Conservation (phyloP, 2,888 invertebrate genomes). For the Aphidius colemani region DNA sequence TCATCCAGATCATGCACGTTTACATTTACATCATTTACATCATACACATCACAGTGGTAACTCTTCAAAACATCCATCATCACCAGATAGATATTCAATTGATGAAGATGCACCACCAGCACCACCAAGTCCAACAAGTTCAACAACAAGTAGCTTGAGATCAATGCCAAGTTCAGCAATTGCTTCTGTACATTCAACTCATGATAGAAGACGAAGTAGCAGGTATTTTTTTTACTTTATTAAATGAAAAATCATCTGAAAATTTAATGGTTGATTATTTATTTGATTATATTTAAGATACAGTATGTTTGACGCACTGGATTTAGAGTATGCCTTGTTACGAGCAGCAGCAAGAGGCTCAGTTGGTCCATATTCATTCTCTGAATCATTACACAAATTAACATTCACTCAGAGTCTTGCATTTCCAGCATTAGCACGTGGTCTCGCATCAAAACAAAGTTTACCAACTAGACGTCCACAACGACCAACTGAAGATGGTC, state of each 20-base stretch:
- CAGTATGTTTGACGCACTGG: slow-evolving; percentile 73
- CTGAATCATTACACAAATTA: slow-evolving; percentile 73
- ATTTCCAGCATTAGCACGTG: slow-evolving; percentile 73
- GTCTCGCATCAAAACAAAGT: slow-evolving; percentile 68
- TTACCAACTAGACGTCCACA: slow-evolving; percentile 64
- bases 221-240: slow-evolving; percentile 40
- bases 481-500: slow-evolving; percentile 68
- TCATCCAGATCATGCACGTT: slow-evolving; percentile 73
- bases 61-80: slow-evolving; percentile 52
- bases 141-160: slow-evolving; percentile 55
- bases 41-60: slow-evolving; percentile 52
- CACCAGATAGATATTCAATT: slow-evolving; percentile 58
- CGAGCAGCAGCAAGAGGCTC: slow-evolving; percentile 73
- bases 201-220: slow-evolving; percentile 54
- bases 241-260: slow-evolving; percentile 1
- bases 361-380: slow-evolving; percentile 73
- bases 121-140: slow-evolving; percentile 56
- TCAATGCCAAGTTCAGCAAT: slow-evolving; percentile 56
- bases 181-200: slow-evolving; percentile 51
- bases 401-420: slow-evolving; percentile 76
- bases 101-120: slow-evolving; percentile 53
- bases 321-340: slow-evolving; percentile 72
- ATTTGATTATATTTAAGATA: slow-evolving; percentile 56
- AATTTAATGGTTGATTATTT: neutral
- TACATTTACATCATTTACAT: slow-evolving; percentile 62